Evolutionary conservation across 1,140 invertebrate species (phyloP).

Genomic region (Thaumatotibia leucotreta): DNA sequence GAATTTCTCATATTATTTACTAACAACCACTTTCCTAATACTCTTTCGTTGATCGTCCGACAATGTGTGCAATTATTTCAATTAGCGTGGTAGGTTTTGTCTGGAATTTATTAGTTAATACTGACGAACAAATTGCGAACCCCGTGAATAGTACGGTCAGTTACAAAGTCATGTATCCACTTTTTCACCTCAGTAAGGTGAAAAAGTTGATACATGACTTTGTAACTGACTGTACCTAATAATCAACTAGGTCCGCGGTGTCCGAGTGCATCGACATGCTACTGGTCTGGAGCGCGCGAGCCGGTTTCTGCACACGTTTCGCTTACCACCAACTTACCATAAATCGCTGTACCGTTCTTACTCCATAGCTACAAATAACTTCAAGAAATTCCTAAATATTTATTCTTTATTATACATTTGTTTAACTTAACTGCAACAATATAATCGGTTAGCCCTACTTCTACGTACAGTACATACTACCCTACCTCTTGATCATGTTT

Average conservation of each 20-base stretch:
- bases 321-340: neutral
- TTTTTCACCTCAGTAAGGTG: no score
- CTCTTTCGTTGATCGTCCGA: slow-evolving; percentile 13
- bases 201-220: no score
- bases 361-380: neutral
- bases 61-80: slow-evolving; percentile 26
- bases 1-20: slow-evolving; percentile 15
- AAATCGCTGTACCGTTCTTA: neutral
- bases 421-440: no score
- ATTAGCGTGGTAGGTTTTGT: slow-evolving; percentile 9
- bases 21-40: slow-evolving; percentile 21
- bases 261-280: slow-evolving; percentile 47
- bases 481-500: no score
- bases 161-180: no score
- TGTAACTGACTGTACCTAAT: no score
- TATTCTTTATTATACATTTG: no score
- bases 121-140: slow-evolving; percentile 17
- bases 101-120: neutral
- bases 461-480: no score
- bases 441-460: no score
- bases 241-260: slow-evolving; percentile 29
- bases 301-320: slow-evolving; percentile 27
- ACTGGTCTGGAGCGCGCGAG: slow-evolving; percentile 37
- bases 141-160: slow-evolving; percentile 44
- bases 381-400: neutral